These are phyloP conservation scores for Hirtodrosophila histrioides DNA, from an alignment of 2,888 invertebrate species.

Conservation along the genomic window DNA sequence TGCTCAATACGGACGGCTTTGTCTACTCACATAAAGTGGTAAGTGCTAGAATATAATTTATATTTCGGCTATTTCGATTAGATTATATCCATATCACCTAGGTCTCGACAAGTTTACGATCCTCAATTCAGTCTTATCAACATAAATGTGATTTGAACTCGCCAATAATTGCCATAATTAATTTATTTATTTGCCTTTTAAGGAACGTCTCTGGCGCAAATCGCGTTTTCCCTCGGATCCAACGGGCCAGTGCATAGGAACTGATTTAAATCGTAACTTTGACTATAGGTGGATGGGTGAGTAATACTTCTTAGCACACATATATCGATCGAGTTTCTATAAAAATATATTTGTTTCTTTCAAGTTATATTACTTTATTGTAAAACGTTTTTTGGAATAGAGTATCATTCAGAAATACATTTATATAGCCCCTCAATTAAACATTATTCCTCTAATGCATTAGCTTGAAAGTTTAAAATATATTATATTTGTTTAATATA, in stretches of 20 bases:
- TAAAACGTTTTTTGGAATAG: no score
- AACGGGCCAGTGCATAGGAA: slow-evolving; percentile 80
- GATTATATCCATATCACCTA: slow-evolving; percentile 35
- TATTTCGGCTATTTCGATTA: slow-evolving; percentile 29
- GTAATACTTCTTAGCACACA: slow-evolving; percentile 17
- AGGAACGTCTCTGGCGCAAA: slow-evolving; percentile 88
- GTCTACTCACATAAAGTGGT: slow-evolving; percentile 87
- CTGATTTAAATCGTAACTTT: slow-evolving; percentile 83
- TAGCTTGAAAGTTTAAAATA: no score
- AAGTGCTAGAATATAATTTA: slow-evolving; percentile 76
- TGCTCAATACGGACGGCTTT: slow-evolving; percentile 90
- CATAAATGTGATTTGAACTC: slow-evolving; percentile 4
- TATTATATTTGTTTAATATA: no score
- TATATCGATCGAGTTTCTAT: no score
- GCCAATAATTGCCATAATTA: slow-evolving; percentile 14
- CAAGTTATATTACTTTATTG: no score
- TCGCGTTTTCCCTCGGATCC: slow-evolving; percentile 85
- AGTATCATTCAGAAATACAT: no score
- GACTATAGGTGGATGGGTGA: slow-evolving; percentile 81
- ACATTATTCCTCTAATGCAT: no score
- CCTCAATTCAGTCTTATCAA: slow-evolving; percentile 15
- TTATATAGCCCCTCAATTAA: no score
- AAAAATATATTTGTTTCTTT: no score
- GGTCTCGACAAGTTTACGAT: slow-evolving; percentile 24
- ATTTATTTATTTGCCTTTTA: slow-evolving; percentile 57